Percentiles rank a stretch among this genome's conserved stretches.
phyloP scores from a whole-genome alignment of 2,797 vertebrate genomes.

The Chanos chanos region DNA sequence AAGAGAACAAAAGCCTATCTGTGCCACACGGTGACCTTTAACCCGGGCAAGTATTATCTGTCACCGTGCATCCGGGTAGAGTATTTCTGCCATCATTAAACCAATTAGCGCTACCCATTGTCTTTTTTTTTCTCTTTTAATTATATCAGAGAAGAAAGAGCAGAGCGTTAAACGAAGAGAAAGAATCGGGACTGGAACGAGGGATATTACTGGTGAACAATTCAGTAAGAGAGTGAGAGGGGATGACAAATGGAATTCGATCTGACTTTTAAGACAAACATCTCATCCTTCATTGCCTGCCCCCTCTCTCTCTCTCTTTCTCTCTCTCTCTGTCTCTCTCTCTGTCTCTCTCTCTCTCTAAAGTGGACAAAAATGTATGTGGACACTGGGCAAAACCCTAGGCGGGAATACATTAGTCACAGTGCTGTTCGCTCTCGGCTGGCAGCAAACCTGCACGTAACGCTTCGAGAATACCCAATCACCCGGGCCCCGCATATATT shows the following conservation, averaged over 20 bases:
- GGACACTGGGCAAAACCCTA: slow-evolving; percentile 41
- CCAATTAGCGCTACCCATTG: too few species aligned
- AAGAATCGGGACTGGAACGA: too few species aligned
- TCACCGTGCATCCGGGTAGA: too few species aligned
- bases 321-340: not conserved
- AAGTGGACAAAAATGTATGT: slow-evolving; percentile 41
- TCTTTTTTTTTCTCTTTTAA: too few species aligned
- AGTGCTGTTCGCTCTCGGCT: slow-evolving; percentile 29
- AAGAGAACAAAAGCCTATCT: not conserved
- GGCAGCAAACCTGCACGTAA: too few species aligned
- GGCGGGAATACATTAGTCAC: slow-evolving; percentile 50
- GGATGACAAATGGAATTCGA: slow-evolving; percentile 14
- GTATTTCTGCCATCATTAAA: too few species aligned
- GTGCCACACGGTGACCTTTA: too few species aligned
- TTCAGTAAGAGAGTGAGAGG: slow-evolving; percentile 1
- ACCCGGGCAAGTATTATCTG: too few species aligned
- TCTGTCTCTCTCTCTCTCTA: slow-evolving; percentile 3
- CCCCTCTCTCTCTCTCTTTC: not conserved
- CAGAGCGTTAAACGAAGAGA: slow-evolving; percentile 18
- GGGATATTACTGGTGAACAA: slow-evolving; percentile 1
- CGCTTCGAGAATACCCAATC: too few species aligned
- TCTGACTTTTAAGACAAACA: slow-evolving; percentile 4
- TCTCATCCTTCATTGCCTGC: slow-evolving; percentile 17
- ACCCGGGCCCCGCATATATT: too few species aligned
- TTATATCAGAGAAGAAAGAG: too few species aligned